phyloP scores from a whole-genome alignment of 2,888 invertebrate species.

The Catocala nupta region DNA sequence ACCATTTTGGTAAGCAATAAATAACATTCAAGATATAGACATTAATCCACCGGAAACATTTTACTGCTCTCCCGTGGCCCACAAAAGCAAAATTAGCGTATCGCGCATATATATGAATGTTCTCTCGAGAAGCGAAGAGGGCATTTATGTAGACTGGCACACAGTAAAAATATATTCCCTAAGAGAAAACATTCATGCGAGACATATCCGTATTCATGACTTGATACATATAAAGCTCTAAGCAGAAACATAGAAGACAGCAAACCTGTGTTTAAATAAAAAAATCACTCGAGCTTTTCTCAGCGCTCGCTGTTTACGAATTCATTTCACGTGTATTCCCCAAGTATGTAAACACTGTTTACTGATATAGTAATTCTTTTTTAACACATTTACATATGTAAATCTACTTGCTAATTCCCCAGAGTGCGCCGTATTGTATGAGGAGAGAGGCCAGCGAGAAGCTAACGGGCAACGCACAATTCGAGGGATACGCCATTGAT shows the following conservation, averaged over 20 bases:
- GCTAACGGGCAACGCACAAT: conserved; percentile 95
- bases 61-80: conserved; percentile 65
- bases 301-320: conserved; percentile 46
- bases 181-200: conserved; percentile 58
- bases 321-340: conserved; percentile 52
- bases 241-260: conserved; percentile 47
- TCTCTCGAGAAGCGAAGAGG: conserved; percentile 54
- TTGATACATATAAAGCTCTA: conserved; percentile 46
- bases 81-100: conserved; percentile 73
- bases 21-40: conserved; percentile 46
- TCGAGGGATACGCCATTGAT: conserved; percentile 98
- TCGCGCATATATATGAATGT: conserved; percentile 60
- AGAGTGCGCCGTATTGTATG: conserved; percentile 99
- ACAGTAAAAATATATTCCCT: conserved; percentile 63
- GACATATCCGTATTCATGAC: conserved; percentile 60
- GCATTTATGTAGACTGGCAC: conserved; percentile 60
- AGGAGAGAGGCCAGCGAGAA: conserved; percentile 94
- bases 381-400: conserved; percentile 54
- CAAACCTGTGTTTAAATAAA: conserved; percentile 51
- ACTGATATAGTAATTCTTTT: conserved; percentile 50
- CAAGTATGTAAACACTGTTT: conserved; percentile 43
- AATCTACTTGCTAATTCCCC: conserved; percentile 58
- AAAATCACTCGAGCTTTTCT: conserved; percentile 43
- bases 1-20: conserved; percentile 93
- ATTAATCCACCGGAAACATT: conserved; percentile 63